Evolutionary conservation across 1,140 invertebrate genomes (phyloP), one percentile per base, ranked within the genome.

Genomic region (Ephestia elutella): DNA sequence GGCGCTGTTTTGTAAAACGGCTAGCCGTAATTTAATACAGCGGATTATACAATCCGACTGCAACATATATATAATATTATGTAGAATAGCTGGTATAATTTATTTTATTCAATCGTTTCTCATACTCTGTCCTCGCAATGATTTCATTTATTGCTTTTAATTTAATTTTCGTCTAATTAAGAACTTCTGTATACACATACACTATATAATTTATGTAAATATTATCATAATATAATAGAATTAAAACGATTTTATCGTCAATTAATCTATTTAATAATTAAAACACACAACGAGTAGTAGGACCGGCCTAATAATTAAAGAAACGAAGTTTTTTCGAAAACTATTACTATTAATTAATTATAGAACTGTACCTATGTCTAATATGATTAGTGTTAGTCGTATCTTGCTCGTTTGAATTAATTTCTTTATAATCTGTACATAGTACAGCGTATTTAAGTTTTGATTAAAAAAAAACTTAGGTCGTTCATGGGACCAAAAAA

Each of bases 241-340:
- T 25, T 3, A 3, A 49, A 11, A 17, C 25, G 4, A 28, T 32
- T 20, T 60, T 54, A 54, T 60, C 13, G 66, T 64, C 55, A 62
- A 54, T 59, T 25, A 60, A 53, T 48, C 56, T 60, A 62, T 62
- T 32, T 48, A 55, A 51, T 55, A 54, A 55, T 63, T 58, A 25
- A 57, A 61, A 65, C 60, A 65, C 60, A 53, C 80, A 81, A 80
- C 80, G 80, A 83, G 80, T 83, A 83, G 80, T 82, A 59, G 63
- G 53, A 83, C 77, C 80, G 80, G 80, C 80, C 80, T 83, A 83
- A 83, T 83, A 78, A 54, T 75, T 78, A 80, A 68, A 57, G 49
- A 57, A 68, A 60, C 66, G 66, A 67, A 64, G 48, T 18, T 57
- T 58, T 44, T 32, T 64, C 62, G 68, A 70, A 58, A 63, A 62